A percentile compares a stretch with the other conserved stretches of the same genome.
Conservation (phyloP, 1,140 invertebrate genomes). For the Pseudobourletiella spinata region DNA sequence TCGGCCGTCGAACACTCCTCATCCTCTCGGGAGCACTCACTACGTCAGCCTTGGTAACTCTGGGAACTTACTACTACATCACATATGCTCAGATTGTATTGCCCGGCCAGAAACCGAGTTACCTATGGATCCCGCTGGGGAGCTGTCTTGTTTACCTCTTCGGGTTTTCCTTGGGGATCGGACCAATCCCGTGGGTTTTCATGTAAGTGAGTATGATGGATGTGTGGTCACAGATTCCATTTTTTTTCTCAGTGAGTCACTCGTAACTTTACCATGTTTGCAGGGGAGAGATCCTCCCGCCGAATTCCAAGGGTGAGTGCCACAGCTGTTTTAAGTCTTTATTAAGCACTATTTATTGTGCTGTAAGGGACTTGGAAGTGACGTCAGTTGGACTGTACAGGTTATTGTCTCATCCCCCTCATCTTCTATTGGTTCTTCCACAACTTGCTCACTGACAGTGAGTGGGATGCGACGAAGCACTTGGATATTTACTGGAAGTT, state of each 20-base stretch:
- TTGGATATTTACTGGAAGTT: neutral
- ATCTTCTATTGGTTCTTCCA: neutral
- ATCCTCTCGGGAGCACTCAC: neutral
- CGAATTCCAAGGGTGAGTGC: neutral
- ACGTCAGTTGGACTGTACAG: no score
- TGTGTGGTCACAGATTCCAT: neutral
- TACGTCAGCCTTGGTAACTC: neutral
- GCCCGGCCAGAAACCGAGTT: neutral
- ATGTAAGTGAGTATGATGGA: neutral
- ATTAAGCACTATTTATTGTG: neutral
- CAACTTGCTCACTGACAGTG: neutral
- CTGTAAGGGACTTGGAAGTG: no score
- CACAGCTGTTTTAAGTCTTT: neutral
- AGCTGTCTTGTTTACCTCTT: neutral
- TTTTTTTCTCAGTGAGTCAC: neutral
- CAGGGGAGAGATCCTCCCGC: neutral
- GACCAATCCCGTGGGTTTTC: neutral
- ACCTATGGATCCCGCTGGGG: neutral
- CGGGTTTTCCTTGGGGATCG: neutral
- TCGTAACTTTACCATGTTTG: neutral
- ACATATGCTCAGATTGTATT: neutral
- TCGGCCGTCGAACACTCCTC: neutral
- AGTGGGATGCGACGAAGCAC: neutral
- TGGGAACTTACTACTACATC: neutral
- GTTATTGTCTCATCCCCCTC: neutral